These are phyloP conservation scores for Zaprionus obscuricornis DNA, from an alignment of 2,888 invertebrate species.

Conservation along the genomic window DNA sequence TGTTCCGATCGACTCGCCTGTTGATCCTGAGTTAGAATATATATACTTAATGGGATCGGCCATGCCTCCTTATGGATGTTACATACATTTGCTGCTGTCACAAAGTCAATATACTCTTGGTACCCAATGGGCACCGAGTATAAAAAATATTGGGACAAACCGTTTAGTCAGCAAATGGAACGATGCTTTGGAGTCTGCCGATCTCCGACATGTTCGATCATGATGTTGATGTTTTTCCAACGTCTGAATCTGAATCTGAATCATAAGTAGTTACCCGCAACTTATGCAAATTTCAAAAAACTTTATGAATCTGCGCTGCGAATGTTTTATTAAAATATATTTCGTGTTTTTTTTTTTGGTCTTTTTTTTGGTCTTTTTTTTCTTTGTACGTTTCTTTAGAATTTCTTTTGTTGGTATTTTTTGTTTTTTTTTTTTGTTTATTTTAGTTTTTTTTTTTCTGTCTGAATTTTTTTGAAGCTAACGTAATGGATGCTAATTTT, in stretches of 20 bases:
- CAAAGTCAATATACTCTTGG: too few species aligned
- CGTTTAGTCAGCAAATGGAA: too few species aligned
- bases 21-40: too few species aligned
- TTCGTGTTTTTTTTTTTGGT: conserved; percentile 55
- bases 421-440: conserved; percentile 15
- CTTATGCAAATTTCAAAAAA: conserved; percentile 63
- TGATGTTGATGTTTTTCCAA: conserved; percentile 19
- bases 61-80: too few species aligned
- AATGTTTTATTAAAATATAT: conserved; percentile 61
- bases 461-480: conserved; percentile 33
- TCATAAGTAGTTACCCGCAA: conserved; percentile 47
- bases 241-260: too few species aligned
- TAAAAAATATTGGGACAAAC: too few species aligned
- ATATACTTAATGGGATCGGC: too few species aligned
- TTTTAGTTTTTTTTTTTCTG: conserved; percentile 31
- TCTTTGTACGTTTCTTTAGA: conserved; percentile 62
- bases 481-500: conserved; percentile 76
- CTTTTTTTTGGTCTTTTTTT: conserved; percentile 11
- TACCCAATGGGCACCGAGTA: too few species aligned
- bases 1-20: too few species aligned
- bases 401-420: conserved; percentile 52
- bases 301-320: conserved; percentile 28
- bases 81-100: too few species aligned
- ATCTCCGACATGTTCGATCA: background rate
- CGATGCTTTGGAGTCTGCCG: too few species aligned